Evolutionary conservation across 2,113 vertebrate species (phyloP).

Genomic region (Illadopsis cleaveri): DNA sequence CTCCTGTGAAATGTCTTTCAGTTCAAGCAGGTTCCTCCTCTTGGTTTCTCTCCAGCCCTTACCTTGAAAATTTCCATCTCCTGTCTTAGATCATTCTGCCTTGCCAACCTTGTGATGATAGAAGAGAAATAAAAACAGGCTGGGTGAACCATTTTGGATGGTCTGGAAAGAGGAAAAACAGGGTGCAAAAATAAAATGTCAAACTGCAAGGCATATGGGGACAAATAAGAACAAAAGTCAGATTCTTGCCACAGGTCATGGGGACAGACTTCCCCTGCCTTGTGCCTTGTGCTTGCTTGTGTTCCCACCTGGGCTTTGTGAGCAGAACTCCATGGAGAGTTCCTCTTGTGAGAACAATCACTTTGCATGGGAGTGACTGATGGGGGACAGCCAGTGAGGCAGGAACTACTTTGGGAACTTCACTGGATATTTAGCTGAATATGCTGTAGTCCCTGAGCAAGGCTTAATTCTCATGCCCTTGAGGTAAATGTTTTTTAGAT

Average conservation of each 20-base stretch:
- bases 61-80: background rate
- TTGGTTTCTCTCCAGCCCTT: background rate
- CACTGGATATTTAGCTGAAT: background rate
- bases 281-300: background rate
- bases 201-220: background rate
- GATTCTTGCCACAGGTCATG: background rate
- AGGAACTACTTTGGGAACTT: background rate
- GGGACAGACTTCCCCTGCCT: background rate
- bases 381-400: background rate
- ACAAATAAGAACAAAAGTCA: background rate
- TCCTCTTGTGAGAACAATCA: background rate
- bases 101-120: background rate
- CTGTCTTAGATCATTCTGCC: background rate
- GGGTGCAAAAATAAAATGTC: background rate
- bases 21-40: background rate
- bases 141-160: background rate
- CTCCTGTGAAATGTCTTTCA: background rate
- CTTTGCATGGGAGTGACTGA: background rate
- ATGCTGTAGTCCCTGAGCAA: background rate
- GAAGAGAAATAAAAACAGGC: background rate
- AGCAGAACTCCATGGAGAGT: background rate
- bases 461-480: background rate
- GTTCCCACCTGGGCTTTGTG: background rate
- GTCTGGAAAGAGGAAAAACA: background rate
- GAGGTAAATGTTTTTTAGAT: background rate